phyloP scores from a whole-genome alignment of 2,113 vertebrate species.

The Gymnobelideus leadbeateri region DNA sequence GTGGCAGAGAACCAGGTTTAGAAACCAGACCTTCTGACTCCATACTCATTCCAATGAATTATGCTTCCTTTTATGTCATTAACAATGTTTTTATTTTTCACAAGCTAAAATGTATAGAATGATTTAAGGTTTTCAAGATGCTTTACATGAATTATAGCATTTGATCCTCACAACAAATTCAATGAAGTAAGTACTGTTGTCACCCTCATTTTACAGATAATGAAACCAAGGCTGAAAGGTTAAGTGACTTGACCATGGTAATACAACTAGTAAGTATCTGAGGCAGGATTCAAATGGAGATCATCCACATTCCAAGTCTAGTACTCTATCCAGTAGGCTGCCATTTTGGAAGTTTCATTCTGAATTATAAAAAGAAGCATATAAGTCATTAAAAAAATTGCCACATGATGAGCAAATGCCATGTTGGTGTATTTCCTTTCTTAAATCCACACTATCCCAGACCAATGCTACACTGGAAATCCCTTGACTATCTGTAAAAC shows the following conservation, averaged over 20 bases:
- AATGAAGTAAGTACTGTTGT: background rate
- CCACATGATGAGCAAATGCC: background rate
- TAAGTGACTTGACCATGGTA: background rate
- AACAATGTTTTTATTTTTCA: background rate
- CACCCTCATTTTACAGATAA: slow-evolving; percentile 6
- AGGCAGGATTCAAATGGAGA: background rate
- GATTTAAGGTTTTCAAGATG: background rate
- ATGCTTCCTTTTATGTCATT: background rate
- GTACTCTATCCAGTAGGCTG: background rate
- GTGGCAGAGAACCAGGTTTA: background rate
- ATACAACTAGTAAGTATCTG: background rate
- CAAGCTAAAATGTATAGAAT: background rate
- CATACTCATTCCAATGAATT: background rate
- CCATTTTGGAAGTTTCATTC: background rate
- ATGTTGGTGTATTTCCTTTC: background rate
- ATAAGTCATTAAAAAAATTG: background rate
- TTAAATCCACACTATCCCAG: background rate
- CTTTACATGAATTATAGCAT: background rate
- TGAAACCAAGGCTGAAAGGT: background rate
- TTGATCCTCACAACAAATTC: background rate
- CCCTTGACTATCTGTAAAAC: background rate
- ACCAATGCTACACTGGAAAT: background rate
- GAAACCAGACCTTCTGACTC: background rate
- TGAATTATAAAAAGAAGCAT: background rate
- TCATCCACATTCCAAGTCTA: background rate